Base-by-base conservation (phyloP, 2,113 vertebrate genomes). In the Pelmatolapia mariae region DNA sequence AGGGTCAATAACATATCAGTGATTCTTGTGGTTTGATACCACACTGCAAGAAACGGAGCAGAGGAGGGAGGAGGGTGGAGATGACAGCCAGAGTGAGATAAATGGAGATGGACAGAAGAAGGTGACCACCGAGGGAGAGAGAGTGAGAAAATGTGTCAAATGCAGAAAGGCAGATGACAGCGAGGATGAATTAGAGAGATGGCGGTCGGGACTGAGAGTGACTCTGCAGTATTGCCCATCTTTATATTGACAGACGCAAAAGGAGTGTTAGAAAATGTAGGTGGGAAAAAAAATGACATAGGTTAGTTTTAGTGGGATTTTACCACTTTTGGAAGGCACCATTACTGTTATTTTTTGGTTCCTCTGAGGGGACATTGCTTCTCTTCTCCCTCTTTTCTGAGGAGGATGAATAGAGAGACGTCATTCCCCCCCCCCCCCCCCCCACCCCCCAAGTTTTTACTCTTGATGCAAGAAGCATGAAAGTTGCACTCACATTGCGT, bases 21-120 rank as follows among this genome's bases (percentile, higher is more conserved):
- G 8, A 43, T 43, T 24, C 38, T 26, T 1, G 88, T 73, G 87
- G 86, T 73, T 68, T 86, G 84, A 91, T 89, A 92, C 92, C 89
- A 88, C 93, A 92, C 82, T 50, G 68, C 5, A 56, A 71, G 81
- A 88, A 84, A 80, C 5, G 2, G 66, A 59, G 81, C 36, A 66
- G 54, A 56, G 79, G 40, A 13, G 76, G 88, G 76, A 80, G 82
- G 85, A 80, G 87, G 76, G 78, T 19, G 36, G 43, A 82, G 87
- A 57, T 89, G 88, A 87, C 84, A 92, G 89, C 89, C 89, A 50
- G 90, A 93, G 87, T 86, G 86, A 89, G 92, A 90, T 89, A 89
- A 92, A 93, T 84, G 82, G 90, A 91, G 82, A 83, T 81, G 68
- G 87, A 92, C 85, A 89, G 87, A 91, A 86, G 89, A 92, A 89